Percentiles rank a stretch among this genome's conserved stretches.
These are phyloP conservation scores for Apantesis nais DNA, from an alignment of 2,888 invertebrate genomes.

Conservation along the genomic window DNA sequence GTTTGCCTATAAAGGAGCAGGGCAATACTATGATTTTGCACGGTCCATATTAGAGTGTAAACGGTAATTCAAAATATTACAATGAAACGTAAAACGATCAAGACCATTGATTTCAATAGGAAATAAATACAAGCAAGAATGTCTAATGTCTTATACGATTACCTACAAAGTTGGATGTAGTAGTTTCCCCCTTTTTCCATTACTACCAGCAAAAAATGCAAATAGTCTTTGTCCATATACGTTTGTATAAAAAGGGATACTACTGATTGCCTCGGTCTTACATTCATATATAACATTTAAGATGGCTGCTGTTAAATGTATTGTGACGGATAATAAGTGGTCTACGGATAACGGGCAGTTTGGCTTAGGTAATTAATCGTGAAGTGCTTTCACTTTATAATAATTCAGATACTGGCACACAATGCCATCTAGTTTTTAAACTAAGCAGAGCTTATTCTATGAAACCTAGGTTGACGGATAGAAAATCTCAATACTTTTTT, in stretches of 20 bases:
- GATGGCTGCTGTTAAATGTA: conserved; percentile 76
- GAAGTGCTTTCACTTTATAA: conserved; percentile 62
- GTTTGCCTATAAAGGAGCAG: not conserved
- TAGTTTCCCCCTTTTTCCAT: not conserved
- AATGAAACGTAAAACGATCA: not conserved
- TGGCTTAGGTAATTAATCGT: conserved; percentile 73
- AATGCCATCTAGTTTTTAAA: too few relatives aligned
- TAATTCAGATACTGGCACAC: too few relatives aligned
- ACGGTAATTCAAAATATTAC: not conserved
- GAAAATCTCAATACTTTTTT: too few relatives aligned
- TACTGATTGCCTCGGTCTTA: conserved; percentile 32
- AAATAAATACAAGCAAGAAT: not conserved
- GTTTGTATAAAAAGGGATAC: conserved; percentile 6
- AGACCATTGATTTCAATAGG: not conserved
- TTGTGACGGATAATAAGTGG: conserved; percentile 80
- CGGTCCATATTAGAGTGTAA: not conserved
- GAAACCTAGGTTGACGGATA: too few relatives aligned
- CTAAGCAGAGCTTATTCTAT: too few relatives aligned
- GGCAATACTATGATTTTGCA: not conserved
- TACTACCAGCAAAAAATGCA: conserved; percentile 11
- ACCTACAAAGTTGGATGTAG: not conserved
- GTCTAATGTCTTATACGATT: not conserved
- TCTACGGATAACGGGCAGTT: conserved; percentile 70
- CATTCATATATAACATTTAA: conserved; percentile 47
- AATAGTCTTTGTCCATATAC: conserved; percentile 14